A percentile compares a stretch with the other conserved stretches of the same genome.
phyloP scores from a whole-genome alignment of 2,113 vertebrate species.

The Dipodomys spectabilis region DNA sequence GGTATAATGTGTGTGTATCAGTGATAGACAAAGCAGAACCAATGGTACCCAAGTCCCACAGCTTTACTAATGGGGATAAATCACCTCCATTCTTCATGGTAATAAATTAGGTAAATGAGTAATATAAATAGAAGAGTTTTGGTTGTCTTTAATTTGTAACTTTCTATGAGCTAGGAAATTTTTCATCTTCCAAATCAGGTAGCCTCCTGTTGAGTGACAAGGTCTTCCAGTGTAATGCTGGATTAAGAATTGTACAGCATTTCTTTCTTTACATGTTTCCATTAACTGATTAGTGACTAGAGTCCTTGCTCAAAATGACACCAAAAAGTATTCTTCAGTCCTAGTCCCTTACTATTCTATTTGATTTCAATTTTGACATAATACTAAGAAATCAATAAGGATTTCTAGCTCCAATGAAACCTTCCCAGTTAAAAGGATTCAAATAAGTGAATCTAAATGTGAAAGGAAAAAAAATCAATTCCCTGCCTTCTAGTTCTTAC shows the following conservation, averaged over 20 bases:
- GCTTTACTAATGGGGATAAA: background rate
- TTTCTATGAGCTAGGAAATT: background rate
- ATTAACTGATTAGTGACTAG: background rate
- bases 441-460: background rate
- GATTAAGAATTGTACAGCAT: background rate
- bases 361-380: background rate
- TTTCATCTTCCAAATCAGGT: background rate
- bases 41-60: background rate
- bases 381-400: background rate
- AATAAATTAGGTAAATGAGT: background rate
- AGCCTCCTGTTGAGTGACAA: background rate
- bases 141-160: background rate
- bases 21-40: background rate
- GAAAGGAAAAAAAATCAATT: background rate
- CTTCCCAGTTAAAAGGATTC: slow-evolving; percentile 1
- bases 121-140: background rate
- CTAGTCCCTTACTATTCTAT: background rate
- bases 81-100: background rate
- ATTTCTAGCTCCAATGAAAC: background rate
- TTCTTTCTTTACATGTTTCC: background rate
- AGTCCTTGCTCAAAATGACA: background rate
- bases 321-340: background rate
- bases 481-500: background rate
- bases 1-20: background rate
- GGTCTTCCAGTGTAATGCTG: background rate